Conservation (phyloP, 2,113 vertebrate species). For the Heterocephalus glaber region DNA sequence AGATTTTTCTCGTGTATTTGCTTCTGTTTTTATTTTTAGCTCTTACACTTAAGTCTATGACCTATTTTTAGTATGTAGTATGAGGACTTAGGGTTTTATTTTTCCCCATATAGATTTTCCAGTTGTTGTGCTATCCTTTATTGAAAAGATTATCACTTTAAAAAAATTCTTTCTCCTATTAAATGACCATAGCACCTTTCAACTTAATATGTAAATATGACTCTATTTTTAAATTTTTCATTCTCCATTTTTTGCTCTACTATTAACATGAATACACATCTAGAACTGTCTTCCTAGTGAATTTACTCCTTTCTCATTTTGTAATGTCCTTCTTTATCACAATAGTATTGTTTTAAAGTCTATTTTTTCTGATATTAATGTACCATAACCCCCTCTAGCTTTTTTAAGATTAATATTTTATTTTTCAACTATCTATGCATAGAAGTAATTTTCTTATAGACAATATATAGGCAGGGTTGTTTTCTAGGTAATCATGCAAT, state of each 20-base stretch:
- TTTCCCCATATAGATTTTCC: background rate
- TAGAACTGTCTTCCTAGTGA: background rate
- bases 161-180: background rate
- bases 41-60: background rate
- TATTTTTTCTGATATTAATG: background rate
- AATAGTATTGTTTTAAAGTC: background rate
- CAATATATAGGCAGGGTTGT: background rate
- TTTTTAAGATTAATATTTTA: background rate
- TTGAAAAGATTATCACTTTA: background rate
- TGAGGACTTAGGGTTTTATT: background rate
- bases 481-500: background rate
- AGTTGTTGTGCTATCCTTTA: background rate
- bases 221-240: background rate
- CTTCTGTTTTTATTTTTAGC: background rate
- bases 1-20: background rate
- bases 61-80: background rate
- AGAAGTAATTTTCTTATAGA: background rate
- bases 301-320: background rate
- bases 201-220: background rate
- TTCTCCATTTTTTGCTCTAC: background rate
- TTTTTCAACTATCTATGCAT: background rate
- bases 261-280: background rate
- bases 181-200: background rate
- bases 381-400: background rate
- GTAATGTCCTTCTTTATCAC: background rate